These are phyloP conservation scores for Drosophila vallismaia DNA, from an alignment of 2,888 invertebrate species.

Conservation along the genomic window DNA sequence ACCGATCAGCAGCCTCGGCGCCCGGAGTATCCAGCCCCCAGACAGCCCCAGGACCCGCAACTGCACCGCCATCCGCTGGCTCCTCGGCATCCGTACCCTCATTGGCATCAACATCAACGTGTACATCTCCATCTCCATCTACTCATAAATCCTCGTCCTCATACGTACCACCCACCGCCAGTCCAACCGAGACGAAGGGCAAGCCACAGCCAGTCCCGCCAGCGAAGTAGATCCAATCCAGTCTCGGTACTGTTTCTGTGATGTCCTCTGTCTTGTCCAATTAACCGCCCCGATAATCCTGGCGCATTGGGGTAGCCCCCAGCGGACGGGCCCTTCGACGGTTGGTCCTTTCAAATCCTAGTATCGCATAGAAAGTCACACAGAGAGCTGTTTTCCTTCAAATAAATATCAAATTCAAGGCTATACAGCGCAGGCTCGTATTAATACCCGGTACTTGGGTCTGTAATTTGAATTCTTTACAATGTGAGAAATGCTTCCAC, in stretches of 20 bases:
- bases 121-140: not conserved
- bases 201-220: not conserved
- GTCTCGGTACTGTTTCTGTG: not conserved
- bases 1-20: not conserved
- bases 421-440: not conserved
- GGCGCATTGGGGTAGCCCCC: not conserved
- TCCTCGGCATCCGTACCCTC: not conserved
- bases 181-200: not conserved
- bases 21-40: not conserved
- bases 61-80: not conserved
- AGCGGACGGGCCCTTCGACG: not conserved
- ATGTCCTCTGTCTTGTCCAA: not conserved
- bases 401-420: not conserved
- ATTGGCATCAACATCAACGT: not conserved
- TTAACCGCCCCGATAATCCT: not conserved
- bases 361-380: not conserved
- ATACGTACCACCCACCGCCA: not conserved
- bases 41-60: not conserved
- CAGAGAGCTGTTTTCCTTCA: not conserved
- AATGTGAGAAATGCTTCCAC: not conserved
- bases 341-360: slow-evolving; percentile 6
- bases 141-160: not conserved
- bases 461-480: not conserved
- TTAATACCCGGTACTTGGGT: too few relatives aligned
- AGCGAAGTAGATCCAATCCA: not conserved